A percentile compares a stretch with the other conserved stretches of the same genome.
These are phyloP conservation scores for Scopus umbretta DNA, from an alignment of 2,113 vertebrate genomes.

Conservation along the genomic window DNA sequence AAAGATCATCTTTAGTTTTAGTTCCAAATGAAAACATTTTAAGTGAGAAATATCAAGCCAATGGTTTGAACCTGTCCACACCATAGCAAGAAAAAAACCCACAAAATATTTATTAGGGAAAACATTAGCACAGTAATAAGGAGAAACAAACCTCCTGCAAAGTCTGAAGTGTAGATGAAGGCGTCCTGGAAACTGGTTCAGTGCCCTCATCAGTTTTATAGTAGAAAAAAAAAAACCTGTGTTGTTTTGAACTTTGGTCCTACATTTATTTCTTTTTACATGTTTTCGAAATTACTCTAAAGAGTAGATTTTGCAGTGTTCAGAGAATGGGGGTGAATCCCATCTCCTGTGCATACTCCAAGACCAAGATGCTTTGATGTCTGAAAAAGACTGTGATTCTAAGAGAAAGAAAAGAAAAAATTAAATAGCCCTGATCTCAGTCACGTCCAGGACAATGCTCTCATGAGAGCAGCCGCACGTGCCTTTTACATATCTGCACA, in stretches of 20 bases:
- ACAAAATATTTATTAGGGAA: neutral
- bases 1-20: neutral
- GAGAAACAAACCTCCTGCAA: neutral
- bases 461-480: neutral
- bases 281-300: neutral
- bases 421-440: neutral
- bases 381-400: neutral
- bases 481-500: neutral
- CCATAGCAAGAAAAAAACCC: neutral
- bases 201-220: neutral
- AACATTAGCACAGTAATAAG: neutral
- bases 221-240: neutral
- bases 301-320: neutral
- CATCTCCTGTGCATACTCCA: neutral
- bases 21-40: neutral
- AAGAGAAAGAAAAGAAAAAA: neutral
- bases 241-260: neutral
- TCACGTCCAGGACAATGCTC: neutral
- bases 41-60: neutral
- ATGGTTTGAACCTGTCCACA: neutral
- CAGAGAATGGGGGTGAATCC: neutral
- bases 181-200: neutral
- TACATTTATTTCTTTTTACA: neutral
- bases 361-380: neutral
- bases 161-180: neutral